Conservation (phyloP, 2,113 vertebrate species). For the Dicerorhinus sumatrensis region DNA sequence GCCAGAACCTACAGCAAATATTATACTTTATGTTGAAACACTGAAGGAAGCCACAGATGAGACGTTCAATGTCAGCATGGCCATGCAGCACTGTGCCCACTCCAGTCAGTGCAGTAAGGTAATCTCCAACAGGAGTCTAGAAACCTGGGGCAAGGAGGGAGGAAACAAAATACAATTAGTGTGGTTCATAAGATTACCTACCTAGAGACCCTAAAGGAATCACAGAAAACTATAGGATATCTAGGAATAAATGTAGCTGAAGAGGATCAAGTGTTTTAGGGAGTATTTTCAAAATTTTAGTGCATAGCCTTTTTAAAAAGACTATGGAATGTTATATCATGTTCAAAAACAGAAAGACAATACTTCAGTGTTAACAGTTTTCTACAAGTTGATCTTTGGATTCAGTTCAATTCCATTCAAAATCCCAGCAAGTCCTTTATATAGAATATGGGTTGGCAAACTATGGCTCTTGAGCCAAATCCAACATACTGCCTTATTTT, state of each 20-base stretch:
- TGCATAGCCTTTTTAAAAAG: background rate
- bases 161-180: too few species aligned
- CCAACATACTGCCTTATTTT: background rate
- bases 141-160: too few species aligned
- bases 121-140: background rate
- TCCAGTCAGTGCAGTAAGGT: background rate
- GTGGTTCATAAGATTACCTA: background rate
- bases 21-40: background rate
- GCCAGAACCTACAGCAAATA: background rate
- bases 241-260: background rate
- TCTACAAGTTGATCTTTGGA: background rate
- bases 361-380: background rate
- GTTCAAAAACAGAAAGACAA: background rate
- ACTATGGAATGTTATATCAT: background rate
- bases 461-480: background rate
- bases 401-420: background rate
- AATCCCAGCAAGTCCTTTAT: background rate
- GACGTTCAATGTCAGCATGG: background rate
- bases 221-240: background rate
- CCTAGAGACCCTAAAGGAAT: background rate
- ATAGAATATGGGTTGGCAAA: background rate
- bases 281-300: background rate
- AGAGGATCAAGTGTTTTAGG: background rate
- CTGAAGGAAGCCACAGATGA: background rate
- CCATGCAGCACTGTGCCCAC: fast-evolving